Evolutionary conservation across 2,888 invertebrate species (phyloP), one percentile per base, ranked within the genome.

Genomic region (Drosophila affinis): DNA sequence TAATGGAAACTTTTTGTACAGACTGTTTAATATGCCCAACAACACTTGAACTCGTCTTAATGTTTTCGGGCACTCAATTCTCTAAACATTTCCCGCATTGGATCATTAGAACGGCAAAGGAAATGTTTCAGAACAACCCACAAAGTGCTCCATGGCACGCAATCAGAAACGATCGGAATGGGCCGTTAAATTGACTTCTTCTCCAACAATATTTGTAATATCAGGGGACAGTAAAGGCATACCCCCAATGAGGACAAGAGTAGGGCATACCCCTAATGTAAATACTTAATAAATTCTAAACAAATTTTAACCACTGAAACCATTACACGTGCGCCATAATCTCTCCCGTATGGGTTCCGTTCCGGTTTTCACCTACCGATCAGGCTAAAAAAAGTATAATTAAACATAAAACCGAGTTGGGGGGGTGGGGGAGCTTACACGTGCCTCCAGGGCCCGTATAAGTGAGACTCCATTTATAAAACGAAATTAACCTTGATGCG

Each of bases 401-500:
- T 57, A 64, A 53, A 45, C 53, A 54, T 64, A 73, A 48, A 14
- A 32, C 68, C 56, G 12, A 56, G 68, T 24, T 21, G 21, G 1
- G 21, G 21, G 18, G 18, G 18, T 2, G 18, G 18, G 39, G 21
- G 17, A 47, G 69, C 56, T 79, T 74, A 80, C 86, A 88, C 86
- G 81, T 82, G 83, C 63, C 76, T 57, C 52, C 73, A 51, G 67
- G 51, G 21, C 55, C 49, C 49, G 39, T 49, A 58, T 18, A 48
- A 49, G 62, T 58, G 39, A 51, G 53, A 49, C 34, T 67, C 61
- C 67, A 72, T 84, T 76, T 72, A 70, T 75, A 68, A 69, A 87
- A 56, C 72, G 75, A 88, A 87, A 71, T 63, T 78, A 81, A 88
- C 83, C 83, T 83, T 83, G 88, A 76, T 86, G 57, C 34, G 39